Evolutionary conservation across 2,888 invertebrate genomes (phyloP).

Genomic region (Eupithecia centaureata): DNA sequence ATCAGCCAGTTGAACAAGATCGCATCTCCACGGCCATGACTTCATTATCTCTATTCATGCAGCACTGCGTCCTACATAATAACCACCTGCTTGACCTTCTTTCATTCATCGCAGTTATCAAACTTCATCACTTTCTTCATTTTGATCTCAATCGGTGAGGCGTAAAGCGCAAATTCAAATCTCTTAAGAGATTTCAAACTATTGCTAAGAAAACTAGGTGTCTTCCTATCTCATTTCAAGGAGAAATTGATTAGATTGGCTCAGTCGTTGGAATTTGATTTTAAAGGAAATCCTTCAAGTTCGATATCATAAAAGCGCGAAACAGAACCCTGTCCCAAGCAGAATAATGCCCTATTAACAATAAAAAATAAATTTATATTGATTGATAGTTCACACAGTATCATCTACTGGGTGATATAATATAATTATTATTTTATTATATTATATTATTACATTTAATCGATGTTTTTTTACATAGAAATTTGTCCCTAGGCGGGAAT

Average conservation of each 20-base stretch:
- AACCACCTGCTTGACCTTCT: constrained; percentile 41
- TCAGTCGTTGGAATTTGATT: neutral
- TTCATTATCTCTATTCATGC: constrained; percentile 18
- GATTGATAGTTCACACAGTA: too few relatives aligned
- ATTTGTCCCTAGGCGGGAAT: too few relatives aligned
- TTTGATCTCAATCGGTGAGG: constrained; percentile 6
- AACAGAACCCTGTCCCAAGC: too few relatives aligned
- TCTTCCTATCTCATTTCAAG: constrained; percentile 7
- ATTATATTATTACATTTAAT: too few relatives aligned
- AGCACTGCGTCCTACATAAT: constrained; percentile 24
- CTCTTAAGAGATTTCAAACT: neutral
- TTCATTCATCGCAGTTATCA: constrained; percentile 17
- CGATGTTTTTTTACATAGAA: too few relatives aligned
- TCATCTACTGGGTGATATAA: too few relatives aligned
- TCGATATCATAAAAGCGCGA: neutral
- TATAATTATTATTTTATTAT: too few relatives aligned
- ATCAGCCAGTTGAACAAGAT: neutral
- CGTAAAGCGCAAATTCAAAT: neutral
- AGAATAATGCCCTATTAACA: too few relatives aligned
- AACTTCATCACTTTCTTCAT: constrained; percentile 7
- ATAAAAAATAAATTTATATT: too few relatives aligned
- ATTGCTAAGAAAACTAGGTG: neutral
- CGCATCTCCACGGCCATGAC: neutral
- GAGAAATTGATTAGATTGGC: neutral
- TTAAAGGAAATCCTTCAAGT: neutral